Evolutionary conservation across 2,888 invertebrate genomes (phyloP), one percentile per base, ranked within the genome.

Genomic region (Epirrhoe alternata): DNA sequence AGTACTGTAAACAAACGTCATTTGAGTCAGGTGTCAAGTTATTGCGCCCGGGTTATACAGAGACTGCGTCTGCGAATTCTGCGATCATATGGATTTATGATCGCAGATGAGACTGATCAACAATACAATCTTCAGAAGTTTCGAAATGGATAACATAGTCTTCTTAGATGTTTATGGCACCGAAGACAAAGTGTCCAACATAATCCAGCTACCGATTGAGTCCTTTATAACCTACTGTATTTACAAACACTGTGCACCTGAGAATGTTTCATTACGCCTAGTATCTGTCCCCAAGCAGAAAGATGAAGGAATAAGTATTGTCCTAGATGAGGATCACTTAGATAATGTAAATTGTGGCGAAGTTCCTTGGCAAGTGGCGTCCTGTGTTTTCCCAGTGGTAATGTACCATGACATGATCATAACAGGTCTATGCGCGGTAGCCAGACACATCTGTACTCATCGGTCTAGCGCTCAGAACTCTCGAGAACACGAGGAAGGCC

Each of bases 391-490:
- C 77, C 97, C 97, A 38, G 95, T 95, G 8, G 94, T 95, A 52
- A 87, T 94, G 56, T 92, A 92, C 66, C 92, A 94, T 63, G 94
- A 94, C 64, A 95, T 95, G 14, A 94, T 95, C 58, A 94, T 97
- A 58, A 96, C 97, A 7, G 98, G 97, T 0, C 86, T 97, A 6
- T 97, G 97, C 86, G 96, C 96, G 0, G 97, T 97, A 0, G 88
- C 88, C 0, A 81, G 93, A 61, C 88, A 91, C 66, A 86, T 93
- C 38, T 83, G 85, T 68, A 85, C 86, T 68, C 80, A 80, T 61
- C 84, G 80, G 57, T 72, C 75, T 6, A 62, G 73, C 8, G 47
- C 69, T 0, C 71, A 61, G 6, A 75, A 80, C 49, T 10, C 64
- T 2, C 74, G 80, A 24, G 92, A 90, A 72, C 88, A 90, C 57